Percentiles rank a stretch among this genome's conserved stretches.
These are phyloP conservation scores for Aleiodes sp. DNA, from an alignment of 1,140 invertebrate genomes.

Conservation along the genomic window DNA sequence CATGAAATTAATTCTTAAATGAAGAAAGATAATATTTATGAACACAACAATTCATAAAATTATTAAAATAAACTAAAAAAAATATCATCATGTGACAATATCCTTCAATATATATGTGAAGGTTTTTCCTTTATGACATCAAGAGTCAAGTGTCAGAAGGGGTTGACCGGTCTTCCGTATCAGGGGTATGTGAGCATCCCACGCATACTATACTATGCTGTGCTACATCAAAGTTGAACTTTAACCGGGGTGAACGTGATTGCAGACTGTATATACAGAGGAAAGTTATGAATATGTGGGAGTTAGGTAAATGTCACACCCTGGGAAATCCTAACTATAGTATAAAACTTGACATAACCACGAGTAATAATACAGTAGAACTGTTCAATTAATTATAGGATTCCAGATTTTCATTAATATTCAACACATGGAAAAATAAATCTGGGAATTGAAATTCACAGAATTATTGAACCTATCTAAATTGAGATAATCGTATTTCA, in stretches of 20 bases:
- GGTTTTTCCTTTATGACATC: too few species aligned
- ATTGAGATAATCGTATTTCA: not conserved
- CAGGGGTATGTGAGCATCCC: not conserved
- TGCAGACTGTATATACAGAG: not conserved
- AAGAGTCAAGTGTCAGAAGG: not conserved
- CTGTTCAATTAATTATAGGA: not conserved
- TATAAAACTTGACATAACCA: not conserved
- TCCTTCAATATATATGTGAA: too few species aligned
- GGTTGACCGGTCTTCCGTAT: not conserved
- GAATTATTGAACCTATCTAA: not conserved
- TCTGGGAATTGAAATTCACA: not conserved
- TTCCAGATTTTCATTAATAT: not conserved
- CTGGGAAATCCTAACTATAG: not conserved
- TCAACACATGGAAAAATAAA: not conserved
- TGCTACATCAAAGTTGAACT: not conserved
- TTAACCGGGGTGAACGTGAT: conserved; percentile 1
- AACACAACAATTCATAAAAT: too few species aligned
- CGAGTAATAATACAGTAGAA: not conserved
- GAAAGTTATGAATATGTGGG: not conserved
- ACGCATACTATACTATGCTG: not conserved
- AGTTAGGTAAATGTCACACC: conserved; percentile 10
- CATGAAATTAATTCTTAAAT: too few species aligned
- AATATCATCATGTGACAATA: too few species aligned
- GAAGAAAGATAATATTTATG: too few species aligned
- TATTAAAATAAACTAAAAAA: too few species aligned